Conservation (phyloP, 1,140 invertebrate species). For the Zophobas morio region DNA sequence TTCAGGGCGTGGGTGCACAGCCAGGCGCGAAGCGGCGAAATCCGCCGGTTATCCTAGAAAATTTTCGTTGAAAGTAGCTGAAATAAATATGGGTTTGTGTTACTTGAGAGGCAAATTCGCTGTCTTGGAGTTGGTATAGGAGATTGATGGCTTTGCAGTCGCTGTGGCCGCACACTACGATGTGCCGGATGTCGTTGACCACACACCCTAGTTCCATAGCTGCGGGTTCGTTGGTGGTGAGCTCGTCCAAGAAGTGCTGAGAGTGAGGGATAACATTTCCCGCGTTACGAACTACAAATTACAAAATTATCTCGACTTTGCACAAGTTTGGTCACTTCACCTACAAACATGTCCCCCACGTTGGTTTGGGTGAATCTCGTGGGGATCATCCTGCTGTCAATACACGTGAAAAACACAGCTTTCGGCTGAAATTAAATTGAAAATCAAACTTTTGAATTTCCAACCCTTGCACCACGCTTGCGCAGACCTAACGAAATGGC, state of each 20-base stretch:
- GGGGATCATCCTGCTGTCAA: conserved; percentile 97
- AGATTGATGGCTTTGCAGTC: conserved; percentile 99
- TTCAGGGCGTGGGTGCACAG: conserved; percentile 87
- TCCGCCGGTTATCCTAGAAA: conserved; percentile 82
- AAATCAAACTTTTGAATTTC: no score
- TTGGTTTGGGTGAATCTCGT: conserved; percentile 95
- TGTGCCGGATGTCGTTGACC: conserved; percentile 92
- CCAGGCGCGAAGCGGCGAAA: conserved; percentile 93
- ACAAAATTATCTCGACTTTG: no score
- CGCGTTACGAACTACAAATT: conserved; percentile 89
- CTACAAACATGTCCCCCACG: conserved; percentile 97
- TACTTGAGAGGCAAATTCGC: conserved; percentile 82
- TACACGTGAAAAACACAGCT: conserved; percentile 97
- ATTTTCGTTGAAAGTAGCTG: no score
- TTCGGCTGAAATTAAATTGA: conserved; percentile 79
- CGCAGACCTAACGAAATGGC: conserved; percentile 5
- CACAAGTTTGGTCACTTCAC: conserved; percentile 69
- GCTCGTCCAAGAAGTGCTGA: conserved; percentile 88
- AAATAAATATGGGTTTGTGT: no score
- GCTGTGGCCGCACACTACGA: conserved; percentile 97
- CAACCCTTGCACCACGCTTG: no score
- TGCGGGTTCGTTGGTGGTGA: conserved; percentile 93
- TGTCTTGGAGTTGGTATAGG: conserved; percentile 85
- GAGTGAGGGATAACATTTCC: conserved; percentile 94
- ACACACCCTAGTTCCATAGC: conserved; percentile 94